Evolutionary conservation across 2,797 vertebrate species (phyloP).

Genomic region (Tenualosa ilisha): DNA sequence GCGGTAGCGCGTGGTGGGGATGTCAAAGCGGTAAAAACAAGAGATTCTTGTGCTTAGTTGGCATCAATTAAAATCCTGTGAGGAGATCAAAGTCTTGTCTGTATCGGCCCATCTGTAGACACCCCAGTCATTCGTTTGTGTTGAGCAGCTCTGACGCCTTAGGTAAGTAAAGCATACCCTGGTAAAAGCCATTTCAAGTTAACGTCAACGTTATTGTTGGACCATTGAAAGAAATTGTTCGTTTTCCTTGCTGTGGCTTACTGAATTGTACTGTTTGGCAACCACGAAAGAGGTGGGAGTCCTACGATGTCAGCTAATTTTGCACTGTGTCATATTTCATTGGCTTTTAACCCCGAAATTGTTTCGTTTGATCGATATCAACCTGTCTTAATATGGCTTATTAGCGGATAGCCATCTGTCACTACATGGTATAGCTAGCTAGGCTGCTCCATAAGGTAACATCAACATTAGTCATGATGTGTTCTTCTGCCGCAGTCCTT

Average conservation of each 20-base stretch:
- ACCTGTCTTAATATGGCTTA: background rate
- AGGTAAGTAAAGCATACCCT: background rate
- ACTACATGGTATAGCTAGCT: background rate
- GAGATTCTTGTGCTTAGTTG: slow-evolving; percentile 41
- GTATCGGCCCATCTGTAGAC: background rate
- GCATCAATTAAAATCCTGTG: background rate
- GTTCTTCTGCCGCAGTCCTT: background rate
- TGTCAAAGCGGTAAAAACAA: slow-evolving; percentile 66
- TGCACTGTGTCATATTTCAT: background rate
- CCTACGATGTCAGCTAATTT: background rate
- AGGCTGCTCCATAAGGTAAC: background rate
- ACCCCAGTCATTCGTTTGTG: background rate
- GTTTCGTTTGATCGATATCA: background rate
- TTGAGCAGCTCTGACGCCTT: background rate
- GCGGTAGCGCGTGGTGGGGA: slow-evolving; percentile 37
- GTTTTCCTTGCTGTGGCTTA: background rate
- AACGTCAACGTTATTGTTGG: slow-evolving; percentile 2
- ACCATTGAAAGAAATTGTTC: background rate
- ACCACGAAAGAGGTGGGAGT: background rate
- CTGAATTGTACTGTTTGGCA: background rate
- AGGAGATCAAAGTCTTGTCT: background rate
- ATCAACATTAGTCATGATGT: background rate
- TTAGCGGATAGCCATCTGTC: background rate
- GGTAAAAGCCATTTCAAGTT: background rate
- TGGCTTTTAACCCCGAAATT: background rate